phyloP scores from a whole-genome alignment of 1,140 invertebrate species.

The Zophobas atratus region DNA sequence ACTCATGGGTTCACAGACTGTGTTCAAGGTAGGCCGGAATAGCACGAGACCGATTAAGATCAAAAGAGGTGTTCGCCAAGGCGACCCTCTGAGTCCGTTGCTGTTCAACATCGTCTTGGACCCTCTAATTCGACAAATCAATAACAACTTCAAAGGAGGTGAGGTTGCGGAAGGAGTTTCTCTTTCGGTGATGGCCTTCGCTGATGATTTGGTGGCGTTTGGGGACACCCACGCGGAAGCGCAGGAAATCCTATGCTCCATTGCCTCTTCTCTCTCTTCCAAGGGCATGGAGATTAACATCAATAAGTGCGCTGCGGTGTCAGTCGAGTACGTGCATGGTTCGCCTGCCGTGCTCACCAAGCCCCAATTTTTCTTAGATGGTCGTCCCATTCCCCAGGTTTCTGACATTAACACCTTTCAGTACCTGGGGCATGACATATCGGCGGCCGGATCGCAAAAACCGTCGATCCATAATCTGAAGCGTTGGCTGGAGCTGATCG shows the following conservation, averaged over 20 bases:
- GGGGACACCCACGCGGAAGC: background rate
- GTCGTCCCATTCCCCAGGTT: background rate
- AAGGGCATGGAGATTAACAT: constrained; percentile 9
- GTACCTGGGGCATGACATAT: background rate
- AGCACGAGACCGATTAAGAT: constrained; percentile 56
- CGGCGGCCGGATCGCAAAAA: background rate
- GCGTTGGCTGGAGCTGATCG: background rate
- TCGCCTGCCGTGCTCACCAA: background rate
- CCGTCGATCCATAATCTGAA: background rate
- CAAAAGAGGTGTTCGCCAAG: constrained; percentile 69
- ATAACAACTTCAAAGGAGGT: background rate
- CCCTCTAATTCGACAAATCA: constrained; percentile 57
- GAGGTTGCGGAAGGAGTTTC: background rate
- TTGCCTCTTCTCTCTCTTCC: background rate
- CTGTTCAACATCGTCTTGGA: constrained; percentile 70
- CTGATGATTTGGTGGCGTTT: constrained; percentile 30
- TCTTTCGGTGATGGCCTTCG: constrained; percentile 64
- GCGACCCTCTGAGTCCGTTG: constrained; percentile 69
- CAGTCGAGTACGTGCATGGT: background rate
- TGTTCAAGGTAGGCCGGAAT: background rate
- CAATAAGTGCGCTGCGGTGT: background rate
- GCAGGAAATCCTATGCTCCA: background rate
- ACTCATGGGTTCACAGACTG: background rate
- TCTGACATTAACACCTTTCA: background rate
- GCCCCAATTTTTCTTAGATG: background rate